A percentile compares a stretch with the other conserved stretches of the same genome.
phyloP scores from a whole-genome alignment of 2,113 vertebrate genomes.

The Otocyon megalotis region DNA sequence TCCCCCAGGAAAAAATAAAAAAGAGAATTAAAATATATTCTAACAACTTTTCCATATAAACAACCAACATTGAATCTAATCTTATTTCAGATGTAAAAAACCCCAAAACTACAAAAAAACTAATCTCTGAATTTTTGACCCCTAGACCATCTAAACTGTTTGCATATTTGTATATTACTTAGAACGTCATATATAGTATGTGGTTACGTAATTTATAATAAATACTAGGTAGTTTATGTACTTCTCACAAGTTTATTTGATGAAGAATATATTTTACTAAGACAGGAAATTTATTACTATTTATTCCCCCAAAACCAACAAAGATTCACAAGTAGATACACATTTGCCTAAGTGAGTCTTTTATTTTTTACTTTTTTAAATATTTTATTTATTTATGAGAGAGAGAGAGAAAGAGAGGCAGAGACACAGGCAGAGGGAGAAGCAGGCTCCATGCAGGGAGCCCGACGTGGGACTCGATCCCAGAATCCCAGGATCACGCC shows the following conservation, averaged over 20 bases:
- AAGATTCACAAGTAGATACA: not conserved
- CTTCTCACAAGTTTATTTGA: not conserved
- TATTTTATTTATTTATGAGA: too few relatives aligned
- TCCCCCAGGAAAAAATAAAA: not conserved
- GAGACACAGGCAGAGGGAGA: too few relatives aligned
- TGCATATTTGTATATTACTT: slow-evolving; percentile 13
- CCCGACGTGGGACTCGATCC: too few relatives aligned
- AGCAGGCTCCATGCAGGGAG: too few relatives aligned
- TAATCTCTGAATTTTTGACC: not conserved
- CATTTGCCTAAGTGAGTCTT: slow-evolving; percentile 6
- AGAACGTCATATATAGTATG: not conserved
- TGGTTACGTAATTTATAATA: not conserved
- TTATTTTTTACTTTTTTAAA: not conserved
- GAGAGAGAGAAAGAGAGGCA: too few relatives aligned
- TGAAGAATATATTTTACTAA: slow-evolving; percentile 43
- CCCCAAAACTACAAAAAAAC: not conserved
- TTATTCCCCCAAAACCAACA: slow-evolving; percentile 21
- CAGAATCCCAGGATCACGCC: too few relatives aligned
- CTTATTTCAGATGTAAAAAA: slow-evolving; percentile 8
- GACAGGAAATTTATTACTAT: slow-evolving; percentile 38
- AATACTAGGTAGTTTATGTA: not conserved
- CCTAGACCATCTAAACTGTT: not conserved
- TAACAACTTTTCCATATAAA: slow-evolving; percentile 2
- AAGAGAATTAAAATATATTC: not conserved
- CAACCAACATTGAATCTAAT: not conserved